Evolutionary conservation across 2,888 invertebrate genomes (phyloP).

Genomic region (Amiota minor): DNA sequence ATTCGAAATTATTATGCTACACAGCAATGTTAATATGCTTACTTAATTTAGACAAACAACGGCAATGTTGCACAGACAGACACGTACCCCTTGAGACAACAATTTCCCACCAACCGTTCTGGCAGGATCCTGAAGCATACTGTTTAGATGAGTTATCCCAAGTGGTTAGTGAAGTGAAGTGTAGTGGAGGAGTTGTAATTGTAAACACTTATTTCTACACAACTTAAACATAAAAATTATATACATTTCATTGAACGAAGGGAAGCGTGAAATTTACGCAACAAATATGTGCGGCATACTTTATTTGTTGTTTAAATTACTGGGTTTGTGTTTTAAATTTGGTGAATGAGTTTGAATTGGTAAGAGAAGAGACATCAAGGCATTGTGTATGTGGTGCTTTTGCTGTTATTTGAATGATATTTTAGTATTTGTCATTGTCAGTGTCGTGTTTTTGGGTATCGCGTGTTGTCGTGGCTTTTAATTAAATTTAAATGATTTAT

Average conservation of each 20-base stretch:
- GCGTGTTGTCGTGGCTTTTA: conserved; percentile 13
- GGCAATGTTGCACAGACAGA: neutral
- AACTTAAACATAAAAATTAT: conserved; percentile 9
- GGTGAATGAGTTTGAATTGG: neutral
- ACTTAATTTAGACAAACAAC: conserved; percentile 9
- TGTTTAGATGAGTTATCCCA: too few relatives aligned
- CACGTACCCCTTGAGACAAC: too few relatives aligned
- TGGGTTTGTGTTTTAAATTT: neutral
- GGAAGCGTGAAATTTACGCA: conserved; percentile 20
- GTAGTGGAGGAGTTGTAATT: too few relatives aligned
- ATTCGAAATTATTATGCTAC: conserved; percentile 4
- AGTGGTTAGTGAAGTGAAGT: too few relatives aligned
- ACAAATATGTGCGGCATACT: conserved; percentile 5
- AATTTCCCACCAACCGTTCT: too few relatives aligned
- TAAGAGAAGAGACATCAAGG: neutral
- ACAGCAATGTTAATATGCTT: conserved; percentile 11
- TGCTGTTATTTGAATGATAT: too few relatives aligned
- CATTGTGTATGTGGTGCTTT: neutral
- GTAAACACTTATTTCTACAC: too few relatives aligned
- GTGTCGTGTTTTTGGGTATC: too few relatives aligned
- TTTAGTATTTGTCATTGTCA: too few relatives aligned
- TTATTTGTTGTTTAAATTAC: too few relatives aligned
- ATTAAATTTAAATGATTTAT: conserved; percentile 28
- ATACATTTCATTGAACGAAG: neutral
- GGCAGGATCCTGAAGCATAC: too few relatives aligned